Conservation (phyloP, 1,140 invertebrate genomes). For the Caenorhabditis latens region DNA sequence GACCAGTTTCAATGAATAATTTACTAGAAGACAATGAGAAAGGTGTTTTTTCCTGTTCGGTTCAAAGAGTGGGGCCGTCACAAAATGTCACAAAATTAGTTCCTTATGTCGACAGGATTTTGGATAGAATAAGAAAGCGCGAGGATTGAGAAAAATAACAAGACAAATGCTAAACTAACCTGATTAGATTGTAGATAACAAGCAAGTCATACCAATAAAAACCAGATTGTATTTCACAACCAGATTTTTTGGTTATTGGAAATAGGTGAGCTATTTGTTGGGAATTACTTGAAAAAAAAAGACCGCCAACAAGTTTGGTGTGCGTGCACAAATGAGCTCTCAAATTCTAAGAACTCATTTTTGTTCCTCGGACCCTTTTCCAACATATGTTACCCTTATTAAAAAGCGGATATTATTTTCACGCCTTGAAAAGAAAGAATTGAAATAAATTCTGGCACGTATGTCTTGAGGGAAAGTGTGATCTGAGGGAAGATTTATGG, state of each 20-base stretch:
- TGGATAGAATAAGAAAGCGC: no score
- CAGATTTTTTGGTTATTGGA: not conserved
- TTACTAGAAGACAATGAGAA: no score
- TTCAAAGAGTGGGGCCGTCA: no score
- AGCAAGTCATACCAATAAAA: not conserved
- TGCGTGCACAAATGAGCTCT: constrained; percentile 13
- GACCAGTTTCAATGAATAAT: no score
- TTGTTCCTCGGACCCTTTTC: not conserved
- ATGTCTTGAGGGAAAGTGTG: not conserved
- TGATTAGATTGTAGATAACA: not conserved
- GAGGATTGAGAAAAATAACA: not conserved
- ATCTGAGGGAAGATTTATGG: not conserved
- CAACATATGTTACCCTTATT: constrained; percentile 33
- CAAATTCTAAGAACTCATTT: constrained; percentile 18
- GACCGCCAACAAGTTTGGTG: not conserved
- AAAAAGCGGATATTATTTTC: constrained; percentile 7
- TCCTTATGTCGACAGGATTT: not conserved
- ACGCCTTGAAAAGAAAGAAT: not conserved
- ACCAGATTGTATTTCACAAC: not conserved
- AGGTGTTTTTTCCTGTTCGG: no score
- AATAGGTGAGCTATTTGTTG: not conserved
- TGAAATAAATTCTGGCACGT: constrained; percentile 3
- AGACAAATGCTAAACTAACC: not conserved
- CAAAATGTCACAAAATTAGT: not conserved
- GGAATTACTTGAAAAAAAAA: not conserved